phyloP scores from a whole-genome alignment of 2,888 invertebrate species.

The Drosophila kuntzei region DNA sequence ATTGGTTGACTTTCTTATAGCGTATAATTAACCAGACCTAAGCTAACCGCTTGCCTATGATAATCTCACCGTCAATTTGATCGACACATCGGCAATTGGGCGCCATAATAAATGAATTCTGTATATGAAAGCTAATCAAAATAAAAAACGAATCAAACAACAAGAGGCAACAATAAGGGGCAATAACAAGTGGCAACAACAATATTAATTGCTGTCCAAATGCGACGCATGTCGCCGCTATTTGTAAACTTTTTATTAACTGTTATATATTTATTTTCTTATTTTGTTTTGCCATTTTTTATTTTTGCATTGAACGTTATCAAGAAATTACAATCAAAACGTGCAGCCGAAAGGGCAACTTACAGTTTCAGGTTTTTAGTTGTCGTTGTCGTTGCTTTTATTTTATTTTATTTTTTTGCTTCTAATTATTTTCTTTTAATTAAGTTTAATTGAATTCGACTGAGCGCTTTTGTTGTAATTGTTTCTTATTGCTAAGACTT shows the following conservation, averaged over 20 bases:
- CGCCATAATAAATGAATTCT: constrained; percentile 61
- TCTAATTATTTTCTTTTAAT: constrained; percentile 51
- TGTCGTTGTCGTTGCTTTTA: neutral
- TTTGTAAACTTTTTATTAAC: constrained; percentile 25
- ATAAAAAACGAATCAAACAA: constrained; percentile 10
- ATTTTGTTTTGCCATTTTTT: neutral
- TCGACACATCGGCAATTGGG: constrained; percentile 67
- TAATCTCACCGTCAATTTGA: constrained; percentile 49
- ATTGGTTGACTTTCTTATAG: neutral
- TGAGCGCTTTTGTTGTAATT: constrained; percentile 25
- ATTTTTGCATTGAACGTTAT: constrained; percentile 42
- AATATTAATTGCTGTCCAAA: constrained; percentile 36
- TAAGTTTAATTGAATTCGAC: constrained; percentile 53
- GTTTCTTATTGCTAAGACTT: constrained; percentile 14
- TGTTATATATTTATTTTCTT: neutral
- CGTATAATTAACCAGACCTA: constrained; percentile 11
- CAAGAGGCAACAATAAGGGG: constrained; percentile 9
- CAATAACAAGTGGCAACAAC: constrained; percentile 12
- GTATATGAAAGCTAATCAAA: constrained; percentile 29
- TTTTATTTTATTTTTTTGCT: constrained; percentile 24
- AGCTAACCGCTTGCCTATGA: constrained; percentile 16
- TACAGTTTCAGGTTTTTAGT: constrained; percentile 22
- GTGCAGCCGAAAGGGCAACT: constrained; percentile 38
- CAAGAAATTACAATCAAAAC: constrained; percentile 47
- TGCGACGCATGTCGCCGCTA: constrained; percentile 33